These are phyloP conservation scores for Tetramorium alpestre DNA, from an alignment of 1,140 invertebrate species.

Conservation along the genomic window DNA sequence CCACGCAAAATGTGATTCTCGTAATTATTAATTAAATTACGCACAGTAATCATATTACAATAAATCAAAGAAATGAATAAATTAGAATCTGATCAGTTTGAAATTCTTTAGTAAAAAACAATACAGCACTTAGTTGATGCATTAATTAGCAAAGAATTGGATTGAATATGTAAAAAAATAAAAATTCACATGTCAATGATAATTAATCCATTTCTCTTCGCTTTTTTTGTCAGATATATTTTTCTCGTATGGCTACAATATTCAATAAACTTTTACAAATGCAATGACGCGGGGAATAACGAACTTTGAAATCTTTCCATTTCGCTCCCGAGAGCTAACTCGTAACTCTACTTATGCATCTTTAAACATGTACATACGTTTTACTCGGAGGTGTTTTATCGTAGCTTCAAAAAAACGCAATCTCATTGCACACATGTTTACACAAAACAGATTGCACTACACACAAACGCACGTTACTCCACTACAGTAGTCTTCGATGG, in stretches of 20 bases:
- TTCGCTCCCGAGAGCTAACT: neutral
- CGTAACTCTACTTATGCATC: conserved; percentile 48
- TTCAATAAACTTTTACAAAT: conserved; percentile 76
- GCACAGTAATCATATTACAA: neutral
- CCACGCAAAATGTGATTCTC: neutral
- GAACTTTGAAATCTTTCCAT: conserved; percentile 49
- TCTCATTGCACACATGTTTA: conserved; percentile 27
- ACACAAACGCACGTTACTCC: neutral
- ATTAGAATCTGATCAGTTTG: neutral
- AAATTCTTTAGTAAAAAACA: neutral
- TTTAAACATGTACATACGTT: conserved; percentile 55
- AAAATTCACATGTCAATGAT: neutral
- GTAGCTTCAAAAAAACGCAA: conserved; percentile 22
- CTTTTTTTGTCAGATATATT: conserved; percentile 70
- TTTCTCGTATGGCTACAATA: conserved; percentile 67
- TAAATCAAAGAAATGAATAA: neutral
- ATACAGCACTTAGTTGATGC: neutral
- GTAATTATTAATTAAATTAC: neutral
- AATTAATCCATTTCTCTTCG: neutral
- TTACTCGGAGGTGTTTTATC: conserved; percentile 33
- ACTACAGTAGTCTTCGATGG: neutral
- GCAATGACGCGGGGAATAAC: conserved; percentile 65
- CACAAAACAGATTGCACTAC: neutral
- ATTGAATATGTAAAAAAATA: neutral
- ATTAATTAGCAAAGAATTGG: neutral